Evolutionary conservation across 2,797 vertebrate species (phyloP).

Genomic region (Hippocampus kuda): DNA sequence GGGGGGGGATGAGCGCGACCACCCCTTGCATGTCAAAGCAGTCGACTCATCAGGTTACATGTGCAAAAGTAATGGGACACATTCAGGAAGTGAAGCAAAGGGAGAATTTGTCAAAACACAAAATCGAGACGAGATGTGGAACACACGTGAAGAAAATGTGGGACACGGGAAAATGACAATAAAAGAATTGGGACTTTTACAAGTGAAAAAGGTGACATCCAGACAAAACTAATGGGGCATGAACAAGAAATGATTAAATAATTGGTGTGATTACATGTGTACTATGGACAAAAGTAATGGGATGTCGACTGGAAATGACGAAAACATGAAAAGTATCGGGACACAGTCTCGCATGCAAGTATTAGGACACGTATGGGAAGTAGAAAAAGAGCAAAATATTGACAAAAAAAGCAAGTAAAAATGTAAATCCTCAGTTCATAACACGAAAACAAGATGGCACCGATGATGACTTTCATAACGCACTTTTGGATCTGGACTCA

Average conservation of each 20-base stretch:
- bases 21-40: conserved; percentile 23
- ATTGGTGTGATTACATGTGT: too few relatives aligned
- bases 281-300: too few relatives aligned
- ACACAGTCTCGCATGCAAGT: too few relatives aligned
- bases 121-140: too few relatives aligned
- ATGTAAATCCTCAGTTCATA: not conserved
- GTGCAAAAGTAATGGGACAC: not conserved
- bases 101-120: too few relatives aligned
- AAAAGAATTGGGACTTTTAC: not conserved
- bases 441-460: not conserved
- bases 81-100: not conserved
- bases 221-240: not conserved
- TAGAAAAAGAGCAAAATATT: too few relatives aligned
- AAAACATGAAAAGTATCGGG: too few relatives aligned
- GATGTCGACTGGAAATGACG: too few relatives aligned
- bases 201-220: not conserved
- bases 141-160: not conserved
- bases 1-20: conserved; percentile 17
- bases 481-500: not conserved
- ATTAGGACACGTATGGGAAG: too few relatives aligned
- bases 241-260: too few relatives aligned
- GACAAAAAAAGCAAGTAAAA: too few relatives aligned
- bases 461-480: not conserved
- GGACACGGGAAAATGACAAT: not conserved
- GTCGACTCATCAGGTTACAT: not conserved